Evolutionary conservation across 2,888 invertebrate species (phyloP).

Genomic region (Latrodectus elegans): DNA sequence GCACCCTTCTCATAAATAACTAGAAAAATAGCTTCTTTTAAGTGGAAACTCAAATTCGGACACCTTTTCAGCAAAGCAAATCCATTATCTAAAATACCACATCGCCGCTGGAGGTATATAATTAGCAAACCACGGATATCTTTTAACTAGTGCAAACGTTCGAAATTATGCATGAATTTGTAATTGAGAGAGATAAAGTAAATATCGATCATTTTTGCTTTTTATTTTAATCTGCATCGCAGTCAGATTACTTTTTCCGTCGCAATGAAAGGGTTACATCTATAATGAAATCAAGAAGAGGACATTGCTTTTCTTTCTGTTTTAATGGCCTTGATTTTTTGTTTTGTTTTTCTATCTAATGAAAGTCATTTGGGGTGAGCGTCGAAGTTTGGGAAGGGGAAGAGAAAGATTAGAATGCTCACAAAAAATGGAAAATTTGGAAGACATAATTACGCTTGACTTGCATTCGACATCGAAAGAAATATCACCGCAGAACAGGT

Average conservation of each 20-base stretch:
- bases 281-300: background rate
- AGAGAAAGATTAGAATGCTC: background rate
- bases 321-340: background rate
- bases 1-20: too few relatives aligned
- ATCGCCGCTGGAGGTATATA: background rate
- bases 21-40: too few relatives aligned
- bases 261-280: background rate
- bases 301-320: background rate
- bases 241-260: background rate
- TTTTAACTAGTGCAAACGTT: background rate
- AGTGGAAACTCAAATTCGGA: too few relatives aligned
- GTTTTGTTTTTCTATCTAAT: background rate
- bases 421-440: background rate
- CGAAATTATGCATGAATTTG: background rate
- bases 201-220: background rate
- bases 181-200: background rate
- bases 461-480: background rate
- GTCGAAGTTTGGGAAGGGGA: background rate
- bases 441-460: background rate
- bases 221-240: background rate
- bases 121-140: background rate
- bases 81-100: too few relatives aligned
- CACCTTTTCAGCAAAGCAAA: too few relatives aligned
- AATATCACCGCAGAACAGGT: background rate
- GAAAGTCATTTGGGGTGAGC: background rate